These are phyloP conservation scores for Apoda limacodes DNA, from an alignment of 2,888 invertebrate genomes.

Conservation along the genomic window DNA sequence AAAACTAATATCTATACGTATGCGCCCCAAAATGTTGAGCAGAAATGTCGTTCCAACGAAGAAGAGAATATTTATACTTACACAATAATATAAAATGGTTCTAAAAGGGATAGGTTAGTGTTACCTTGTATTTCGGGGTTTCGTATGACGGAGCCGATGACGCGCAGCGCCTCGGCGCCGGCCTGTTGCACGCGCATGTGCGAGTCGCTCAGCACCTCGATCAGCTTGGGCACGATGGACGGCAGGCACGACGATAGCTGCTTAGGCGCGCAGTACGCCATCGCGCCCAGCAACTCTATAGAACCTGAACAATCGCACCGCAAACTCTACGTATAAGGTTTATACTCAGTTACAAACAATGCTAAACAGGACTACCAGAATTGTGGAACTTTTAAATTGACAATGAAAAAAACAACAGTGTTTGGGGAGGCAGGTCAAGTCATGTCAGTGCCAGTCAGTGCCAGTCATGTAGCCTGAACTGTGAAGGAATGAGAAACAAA, in stretches of 20 bases:
- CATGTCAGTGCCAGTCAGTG: too few relatives aligned
- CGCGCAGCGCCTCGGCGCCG: slow-evolving; percentile 94
- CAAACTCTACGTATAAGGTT: too few relatives aligned
- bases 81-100: background rate
- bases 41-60: background rate
- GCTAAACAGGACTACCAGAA: too few relatives aligned
- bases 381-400: too few relatives aligned
- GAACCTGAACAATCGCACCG: slow-evolving; percentile 73
- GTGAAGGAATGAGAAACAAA: too few relatives aligned
- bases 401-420: too few relatives aligned
- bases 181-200: slow-evolving; percentile 97
- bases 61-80: background rate
- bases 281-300: slow-evolving; percentile 94
- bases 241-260: slow-evolving; percentile 98
- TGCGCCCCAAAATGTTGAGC: too few relatives aligned
- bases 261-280: slow-evolving; percentile 99
- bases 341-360: too few relatives aligned
- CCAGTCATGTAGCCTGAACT: too few relatives aligned
- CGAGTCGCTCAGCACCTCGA: slow-evolving; percentile 96
- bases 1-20: too few relatives aligned
- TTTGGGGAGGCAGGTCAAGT: too few relatives aligned
- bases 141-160: slow-evolving; percentile 97
- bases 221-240: slow-evolving; percentile 96
- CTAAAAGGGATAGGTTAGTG: background rate
- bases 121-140: slow-evolving; percentile 96